phyloP scores from a whole-genome alignment of 2,113 vertebrate genomes.

The Vulpes vulpes region DNA sequence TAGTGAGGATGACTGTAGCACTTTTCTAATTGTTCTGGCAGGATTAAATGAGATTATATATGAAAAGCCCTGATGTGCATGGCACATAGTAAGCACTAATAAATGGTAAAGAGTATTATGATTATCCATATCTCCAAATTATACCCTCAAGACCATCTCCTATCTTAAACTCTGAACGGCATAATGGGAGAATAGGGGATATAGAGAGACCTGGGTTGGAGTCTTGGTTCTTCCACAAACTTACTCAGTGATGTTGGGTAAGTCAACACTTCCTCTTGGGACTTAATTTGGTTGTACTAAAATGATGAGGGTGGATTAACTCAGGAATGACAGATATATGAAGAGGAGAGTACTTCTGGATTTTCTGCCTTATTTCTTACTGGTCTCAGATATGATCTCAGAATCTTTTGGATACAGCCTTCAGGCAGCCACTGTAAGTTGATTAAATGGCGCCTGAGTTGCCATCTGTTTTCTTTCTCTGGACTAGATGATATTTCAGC shows the following conservation, averaged over 20 bases:
- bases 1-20: background rate
- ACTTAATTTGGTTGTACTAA: background rate
- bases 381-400: background rate
- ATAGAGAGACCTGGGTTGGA: background rate
- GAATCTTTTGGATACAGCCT: background rate
- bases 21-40: background rate
- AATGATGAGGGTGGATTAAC: background rate
- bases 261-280: background rate
- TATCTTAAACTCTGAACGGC: background rate
- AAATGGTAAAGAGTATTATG: background rate
- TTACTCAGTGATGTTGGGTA: background rate
- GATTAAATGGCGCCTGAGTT: background rate
- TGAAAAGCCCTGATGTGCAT: background rate
- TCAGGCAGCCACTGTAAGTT: background rate
- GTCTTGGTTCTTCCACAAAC: background rate
- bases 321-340: background rate
- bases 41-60: background rate
- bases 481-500: background rate
- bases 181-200: background rate
- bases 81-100: background rate
- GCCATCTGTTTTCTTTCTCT: conserved; percentile 28
- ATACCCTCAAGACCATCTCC: background rate
- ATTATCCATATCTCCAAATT: background rate
- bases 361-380: background rate
- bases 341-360: background rate